phyloP scores from a whole-genome alignment of 2,888 invertebrate genomes.

The Hipparchia sbordonii region DNA sequence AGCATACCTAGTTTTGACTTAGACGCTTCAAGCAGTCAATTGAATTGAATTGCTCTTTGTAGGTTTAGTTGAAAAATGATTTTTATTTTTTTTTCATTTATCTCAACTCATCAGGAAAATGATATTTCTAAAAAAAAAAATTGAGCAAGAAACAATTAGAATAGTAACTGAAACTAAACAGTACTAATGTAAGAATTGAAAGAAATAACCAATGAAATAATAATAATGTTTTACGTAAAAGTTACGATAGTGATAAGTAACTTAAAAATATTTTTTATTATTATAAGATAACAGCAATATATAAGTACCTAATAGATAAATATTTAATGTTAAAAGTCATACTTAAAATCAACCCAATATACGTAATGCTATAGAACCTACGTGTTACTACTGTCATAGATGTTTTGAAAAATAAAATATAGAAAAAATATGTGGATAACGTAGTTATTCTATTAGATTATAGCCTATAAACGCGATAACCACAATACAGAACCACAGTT shows the following conservation, averaged over 20 bases:
- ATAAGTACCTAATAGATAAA: not conserved
- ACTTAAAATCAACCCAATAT: conserved; percentile 7
- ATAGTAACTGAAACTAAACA: not conserved
- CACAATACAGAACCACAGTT: conserved; percentile 5
- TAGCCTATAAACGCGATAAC: conserved; percentile 20
- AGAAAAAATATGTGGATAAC: not conserved
- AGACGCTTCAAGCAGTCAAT: not conserved
- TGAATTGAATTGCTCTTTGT: no score
- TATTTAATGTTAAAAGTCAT: conserved; percentile 3
- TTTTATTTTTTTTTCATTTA: no score
- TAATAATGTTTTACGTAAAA: not conserved
- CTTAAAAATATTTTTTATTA: conserved; percentile 1
- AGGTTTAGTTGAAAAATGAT: no score
- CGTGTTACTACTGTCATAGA: not conserved
- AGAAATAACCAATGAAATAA: not conserved
- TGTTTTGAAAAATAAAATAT: conserved; percentile 7
- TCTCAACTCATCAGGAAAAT: no score
- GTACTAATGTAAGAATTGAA: not conserved
- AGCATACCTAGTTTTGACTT: not conserved
- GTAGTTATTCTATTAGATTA: not conserved
- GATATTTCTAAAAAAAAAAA: no score
- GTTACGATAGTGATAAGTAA: not conserved
- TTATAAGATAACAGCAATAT: not conserved
- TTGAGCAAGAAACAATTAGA: not conserved
- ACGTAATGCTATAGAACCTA: not conserved